These are phyloP conservation scores for Synergus laeviventris DNA, from an alignment of 2,888 invertebrate genomes.

Conservation along the genomic window DNA sequence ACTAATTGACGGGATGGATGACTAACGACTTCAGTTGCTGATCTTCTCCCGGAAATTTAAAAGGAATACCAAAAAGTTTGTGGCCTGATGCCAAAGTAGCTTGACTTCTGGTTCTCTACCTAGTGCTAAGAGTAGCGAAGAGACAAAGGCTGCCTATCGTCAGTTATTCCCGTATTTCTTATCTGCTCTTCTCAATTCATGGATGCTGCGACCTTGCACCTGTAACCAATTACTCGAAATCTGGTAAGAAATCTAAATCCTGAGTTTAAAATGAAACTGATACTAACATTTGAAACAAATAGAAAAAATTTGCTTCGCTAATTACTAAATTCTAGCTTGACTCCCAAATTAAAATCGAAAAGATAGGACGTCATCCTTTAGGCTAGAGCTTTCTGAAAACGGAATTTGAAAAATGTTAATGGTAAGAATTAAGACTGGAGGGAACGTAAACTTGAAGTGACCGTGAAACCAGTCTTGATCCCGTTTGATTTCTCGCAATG, in stretches of 20 bases:
- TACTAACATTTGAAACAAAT: no score
- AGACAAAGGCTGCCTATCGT: background rate
- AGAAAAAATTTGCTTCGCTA: no score
- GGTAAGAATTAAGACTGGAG: background rate
- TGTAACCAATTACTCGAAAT: background rate
- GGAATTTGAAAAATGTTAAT: background rate
- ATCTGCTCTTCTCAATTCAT: background rate
- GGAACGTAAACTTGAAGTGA: conserved; percentile 30
- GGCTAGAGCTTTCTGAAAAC: background rate
- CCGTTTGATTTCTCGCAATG: conserved; percentile 47
- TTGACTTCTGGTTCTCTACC: conserved; percentile 1
- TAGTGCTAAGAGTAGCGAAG: conserved; percentile 20
- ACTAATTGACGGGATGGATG: conserved; percentile 13
- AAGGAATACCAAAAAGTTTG: conserved; percentile 58
- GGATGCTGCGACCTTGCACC: background rate
- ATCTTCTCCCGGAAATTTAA: conserved; percentile 62
- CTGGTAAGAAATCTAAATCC: background rate
- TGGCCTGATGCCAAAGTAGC: conserved; percentile 59
- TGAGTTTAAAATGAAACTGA: no score
- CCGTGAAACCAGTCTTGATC: conserved; percentile 33
- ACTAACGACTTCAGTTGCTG: conserved; percentile 44
- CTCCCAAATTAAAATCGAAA: background rate
- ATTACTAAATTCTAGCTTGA: background rate
- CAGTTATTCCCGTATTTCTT: conserved; percentile 8
- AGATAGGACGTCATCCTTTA: background rate